Base-by-base conservation (phyloP, 2,797 vertebrate genomes). In the Urophycis tenuis region DNA sequence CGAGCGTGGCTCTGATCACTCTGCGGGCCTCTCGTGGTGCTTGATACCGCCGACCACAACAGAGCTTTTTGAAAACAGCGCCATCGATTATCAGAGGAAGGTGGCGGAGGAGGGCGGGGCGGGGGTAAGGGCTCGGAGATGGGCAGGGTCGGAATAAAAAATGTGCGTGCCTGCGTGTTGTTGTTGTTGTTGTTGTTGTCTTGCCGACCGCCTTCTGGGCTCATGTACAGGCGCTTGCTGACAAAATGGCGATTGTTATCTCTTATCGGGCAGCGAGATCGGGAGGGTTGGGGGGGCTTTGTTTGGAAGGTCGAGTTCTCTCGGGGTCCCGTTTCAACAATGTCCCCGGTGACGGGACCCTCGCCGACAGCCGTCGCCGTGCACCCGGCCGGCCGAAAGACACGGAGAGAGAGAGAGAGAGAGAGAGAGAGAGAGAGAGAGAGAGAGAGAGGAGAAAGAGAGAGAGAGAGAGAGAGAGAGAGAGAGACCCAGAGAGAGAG, bases 161-260 rank as follows among this genome's bases (percentile, higher is more conserved):
- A n/a, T n/a, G n/a, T n/a, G n/a, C 81, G 88, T 82, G 83, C 85
- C 29, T n/a, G 4, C 60, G 60, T 10, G 53, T 25, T 60, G 53
- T 9, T 36, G 35, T 9, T 36, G 35, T 36, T 36, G 35, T 36
- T 10, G 53, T 25, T 60, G 53, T 85, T 86, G 86, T 88, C 86
- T 80, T 86, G 85, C 88, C 81, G 87, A 86, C 86, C 81, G 80
- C 77, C 81, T 83, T 49, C 10, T 17, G 9, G 80, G 83, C 84
- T 88, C 87, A 84, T 84, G 87, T 85, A 76, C 80, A 29, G 82
- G 81, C 6, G 83, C 89, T 89, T 77, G 84, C 86, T 86, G 91
- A 91, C 89, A 92, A 88, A 90, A 89, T 72, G 85, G 78, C 70
- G 86, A 90, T 89, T 87, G 89, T 88, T 86, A 91, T 92, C 89